Evolutionary conservation across 2,113 vertebrate species (phyloP), one percentile per base, ranked within the genome.

Genomic region (Passer domesticus): DNA sequence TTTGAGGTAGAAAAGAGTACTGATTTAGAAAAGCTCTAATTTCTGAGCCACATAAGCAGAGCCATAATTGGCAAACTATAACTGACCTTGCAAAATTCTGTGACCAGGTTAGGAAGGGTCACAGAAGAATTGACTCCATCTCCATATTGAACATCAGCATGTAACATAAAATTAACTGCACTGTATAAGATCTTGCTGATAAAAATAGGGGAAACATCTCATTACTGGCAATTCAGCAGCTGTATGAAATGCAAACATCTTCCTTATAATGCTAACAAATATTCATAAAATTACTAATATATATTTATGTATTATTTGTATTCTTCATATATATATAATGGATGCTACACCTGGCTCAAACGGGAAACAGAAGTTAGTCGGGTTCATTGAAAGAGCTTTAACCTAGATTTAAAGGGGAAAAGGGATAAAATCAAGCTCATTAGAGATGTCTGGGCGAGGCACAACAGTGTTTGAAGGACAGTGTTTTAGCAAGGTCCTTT

Each of bases 21-120:
- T 82, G 66, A 75, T 90, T 85, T 83, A 80, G 64, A 75, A 88
- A 86, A 92, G 50, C 60, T 88, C 68, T 92, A 74, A 90, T 94
- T 92, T 95, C 72, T 90, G 82, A 85, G 43, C 67, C 41, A 50
- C 20, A 47, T 46, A 67, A 74, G 47, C 35, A 64, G 56, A 88
- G 19, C 27, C 31, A 13, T 94, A 92, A 95, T 80, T 85, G 47
- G 43, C 64, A 90, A 64, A 77, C 79, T 86, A 3, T 92, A 85
- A 83, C 64, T 44, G 70, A 90, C 50, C 1, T 1, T 91, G 84
- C 81, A 87, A 87, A 94, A 87, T 62, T 76, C n/a, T 73, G 63
- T 96, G 70, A 89, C 90, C 50, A 55, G 59, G 78, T 91, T 74
- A 77, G 33, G 43, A 85, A 83, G 49, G 58, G 78, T 95, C 83